Percentiles rank a stretch among this genome's conserved stretches.
phyloP scores from a whole-genome alignment of 2,888 invertebrate genomes.

The Acronicta leporina region DNA sequence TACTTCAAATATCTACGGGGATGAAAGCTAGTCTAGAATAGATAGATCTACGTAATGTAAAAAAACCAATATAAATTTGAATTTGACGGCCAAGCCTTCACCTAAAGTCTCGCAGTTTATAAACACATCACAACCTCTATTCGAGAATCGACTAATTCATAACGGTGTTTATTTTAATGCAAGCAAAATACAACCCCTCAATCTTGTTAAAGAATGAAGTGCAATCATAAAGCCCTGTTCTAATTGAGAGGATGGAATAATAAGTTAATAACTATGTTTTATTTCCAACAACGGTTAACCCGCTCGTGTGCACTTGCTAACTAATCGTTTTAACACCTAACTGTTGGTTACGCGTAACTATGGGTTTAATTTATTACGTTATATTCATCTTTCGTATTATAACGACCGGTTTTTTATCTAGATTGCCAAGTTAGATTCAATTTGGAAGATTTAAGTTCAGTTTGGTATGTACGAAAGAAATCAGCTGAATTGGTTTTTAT shows the following conservation, averaged over 20 bases:
- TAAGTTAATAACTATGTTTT: slow-evolving; percentile 45
- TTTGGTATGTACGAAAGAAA: too few relatives aligned
- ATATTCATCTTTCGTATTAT: slow-evolving; percentile 18
- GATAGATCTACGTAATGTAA: too few relatives aligned
- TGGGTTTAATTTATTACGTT: slow-evolving; percentile 31
- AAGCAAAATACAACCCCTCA: slow-evolving; percentile 10
- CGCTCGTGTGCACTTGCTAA: slow-evolving; percentile 58
- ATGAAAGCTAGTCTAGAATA: too few relatives aligned
- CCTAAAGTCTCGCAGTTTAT: too few relatives aligned
- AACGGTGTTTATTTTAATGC: background rate
- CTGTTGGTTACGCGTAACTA: slow-evolving; percentile 43
- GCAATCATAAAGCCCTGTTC: slow-evolving; percentile 42
- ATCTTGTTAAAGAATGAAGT: slow-evolving; percentile 19
- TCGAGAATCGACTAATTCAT: background rate
- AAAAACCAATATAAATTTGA: too few relatives aligned
- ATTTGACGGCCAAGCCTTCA: too few relatives aligned
- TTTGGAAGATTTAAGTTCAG: slow-evolving; percentile 13
- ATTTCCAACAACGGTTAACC: slow-evolving; percentile 44
- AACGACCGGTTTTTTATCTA: slow-evolving; percentile 22
- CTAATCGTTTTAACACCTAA: slow-evolving; percentile 52
- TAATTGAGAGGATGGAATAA: slow-evolving; percentile 38
- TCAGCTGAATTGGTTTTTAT: too few relatives aligned
- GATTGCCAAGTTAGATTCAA: slow-evolving; percentile 30
- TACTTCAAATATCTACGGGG: too few relatives aligned
- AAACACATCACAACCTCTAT: background rate